A percentile compares a stretch with the other conserved stretches of the same genome.
Evolutionary conservation across 2,113 vertebrate species (phyloP).

Genomic region (Dendrocopos noguchii): DNA sequence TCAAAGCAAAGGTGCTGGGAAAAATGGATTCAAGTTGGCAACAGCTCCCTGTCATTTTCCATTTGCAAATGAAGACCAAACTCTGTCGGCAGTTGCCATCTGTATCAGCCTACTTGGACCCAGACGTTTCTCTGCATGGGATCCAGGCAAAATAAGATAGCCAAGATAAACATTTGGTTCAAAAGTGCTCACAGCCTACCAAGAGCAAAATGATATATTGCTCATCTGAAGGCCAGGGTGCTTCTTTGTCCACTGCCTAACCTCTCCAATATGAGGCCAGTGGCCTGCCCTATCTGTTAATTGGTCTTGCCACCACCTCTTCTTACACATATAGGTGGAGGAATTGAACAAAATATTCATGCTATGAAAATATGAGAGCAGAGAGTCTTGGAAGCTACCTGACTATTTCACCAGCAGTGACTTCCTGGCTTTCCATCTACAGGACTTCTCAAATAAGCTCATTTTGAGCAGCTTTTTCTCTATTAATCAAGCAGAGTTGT

Average conservation of each 20-base stretch:
- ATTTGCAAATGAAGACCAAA: slow-evolving; percentile 27
- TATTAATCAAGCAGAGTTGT: background rate
- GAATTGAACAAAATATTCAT: background rate
- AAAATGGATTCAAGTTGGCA: background rate
- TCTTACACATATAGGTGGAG: fast-evolving
- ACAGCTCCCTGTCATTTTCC: background rate
- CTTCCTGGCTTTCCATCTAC: background rate
- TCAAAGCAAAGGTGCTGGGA: slow-evolving; percentile 30
- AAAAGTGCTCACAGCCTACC: background rate
- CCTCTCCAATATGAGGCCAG: background rate
- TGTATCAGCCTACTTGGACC: background rate
- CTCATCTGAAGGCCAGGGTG: background rate
- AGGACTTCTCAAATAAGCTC: background rate
- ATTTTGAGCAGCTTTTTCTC: background rate
- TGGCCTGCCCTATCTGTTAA: background rate
- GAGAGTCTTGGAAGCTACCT: background rate
- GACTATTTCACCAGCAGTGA: background rate
- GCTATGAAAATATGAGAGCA: background rate
- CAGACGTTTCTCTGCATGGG: background rate
- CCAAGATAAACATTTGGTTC: background rate
- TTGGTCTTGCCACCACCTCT: background rate
- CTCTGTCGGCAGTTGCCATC: background rate
- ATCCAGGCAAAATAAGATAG: background rate
- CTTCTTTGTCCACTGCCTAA: background rate
- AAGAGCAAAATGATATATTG: background rate